phyloP scores from a whole-genome alignment of 2,888 invertebrate species.

The Cinara cedri region DNA sequence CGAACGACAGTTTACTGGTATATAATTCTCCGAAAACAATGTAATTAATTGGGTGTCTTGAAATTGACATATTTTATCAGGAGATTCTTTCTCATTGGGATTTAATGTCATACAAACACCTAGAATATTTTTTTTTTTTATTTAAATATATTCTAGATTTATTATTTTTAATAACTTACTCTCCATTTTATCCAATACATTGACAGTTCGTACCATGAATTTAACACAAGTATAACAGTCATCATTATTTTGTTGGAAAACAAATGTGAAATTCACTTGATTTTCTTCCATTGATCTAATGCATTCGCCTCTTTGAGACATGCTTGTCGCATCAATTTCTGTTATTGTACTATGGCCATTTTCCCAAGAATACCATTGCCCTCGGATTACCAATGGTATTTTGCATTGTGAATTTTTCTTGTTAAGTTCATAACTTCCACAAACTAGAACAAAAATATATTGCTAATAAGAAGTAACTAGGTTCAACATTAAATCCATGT shows the following conservation, averaged over 20 bases:
- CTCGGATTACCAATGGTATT: constrained; percentile 80
- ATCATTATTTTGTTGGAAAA: constrained; percentile 68
- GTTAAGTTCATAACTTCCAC: constrained; percentile 44
- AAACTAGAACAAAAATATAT: constrained; percentile 29
- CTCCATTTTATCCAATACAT: constrained; percentile 87
- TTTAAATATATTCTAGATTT: neutral
- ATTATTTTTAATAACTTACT: constrained; percentile 66
- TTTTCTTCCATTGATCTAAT: constrained; percentile 75
- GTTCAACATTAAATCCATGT: neutral
- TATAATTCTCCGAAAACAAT: constrained; percentile 86
- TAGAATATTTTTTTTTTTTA: constrained; percentile 62
- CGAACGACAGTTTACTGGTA: constrained; percentile 88
- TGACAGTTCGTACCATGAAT: constrained; percentile 82
- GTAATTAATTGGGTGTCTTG: constrained; percentile 82
- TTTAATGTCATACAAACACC: constrained; percentile 78
- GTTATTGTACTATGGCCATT: constrained; percentile 82
- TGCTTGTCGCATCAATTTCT: constrained; percentile 79
- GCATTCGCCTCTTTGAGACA: constrained; percentile 78
- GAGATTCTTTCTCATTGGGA: constrained; percentile 71
- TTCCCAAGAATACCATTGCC: constrained; percentile 92
- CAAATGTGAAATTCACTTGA: constrained; percentile 84
- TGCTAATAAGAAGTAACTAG: neutral
- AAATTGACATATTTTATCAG: constrained; percentile 75
- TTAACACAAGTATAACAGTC: constrained; percentile 85
- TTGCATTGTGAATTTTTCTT: constrained; percentile 65